Evolutionary conservation across 2,888 invertebrate genomes (phyloP).

Genomic region (Cephus sareptanus): DNA sequence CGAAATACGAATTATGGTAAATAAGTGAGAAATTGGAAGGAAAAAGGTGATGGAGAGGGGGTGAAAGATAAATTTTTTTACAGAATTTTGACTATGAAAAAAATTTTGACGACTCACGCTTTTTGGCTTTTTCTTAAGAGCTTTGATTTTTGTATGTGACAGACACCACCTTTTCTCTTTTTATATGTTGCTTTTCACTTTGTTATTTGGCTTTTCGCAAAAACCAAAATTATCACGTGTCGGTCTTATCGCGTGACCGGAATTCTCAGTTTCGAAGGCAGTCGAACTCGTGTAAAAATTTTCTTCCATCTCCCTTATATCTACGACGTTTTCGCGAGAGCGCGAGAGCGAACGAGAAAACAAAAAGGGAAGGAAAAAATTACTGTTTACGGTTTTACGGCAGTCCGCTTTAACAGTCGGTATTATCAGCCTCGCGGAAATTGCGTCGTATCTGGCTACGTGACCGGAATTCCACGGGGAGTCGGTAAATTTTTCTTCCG

Average conservation of each 20-base stretch:
- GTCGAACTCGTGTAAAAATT: background rate
- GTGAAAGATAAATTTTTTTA: background rate
- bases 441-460: background rate
- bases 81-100: background rate
- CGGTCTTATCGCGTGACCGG: background rate
- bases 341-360: background rate
- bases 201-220: background rate
- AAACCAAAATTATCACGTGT: background rate
- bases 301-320: background rate
- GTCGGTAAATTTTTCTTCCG: background rate
- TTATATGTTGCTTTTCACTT: background rate
- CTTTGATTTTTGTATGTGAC: background rate
- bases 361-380: background rate
- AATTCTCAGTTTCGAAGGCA: background rate
- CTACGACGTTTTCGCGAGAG: background rate
- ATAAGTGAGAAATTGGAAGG: background rate
- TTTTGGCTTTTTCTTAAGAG: background rate
- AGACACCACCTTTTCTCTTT: background rate
- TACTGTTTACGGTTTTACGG: background rate
- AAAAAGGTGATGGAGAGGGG: background rate
- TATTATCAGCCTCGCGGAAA: background rate
- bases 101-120: no score
- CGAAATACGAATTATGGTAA: background rate
- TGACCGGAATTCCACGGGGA: background rate
- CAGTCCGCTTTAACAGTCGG: background rate